These are phyloP conservation scores for honey bee (Apis mellifera) DNA, from an alignment of 1,140 invertebrate genomes.

Conservation along the genomic window DNA sequence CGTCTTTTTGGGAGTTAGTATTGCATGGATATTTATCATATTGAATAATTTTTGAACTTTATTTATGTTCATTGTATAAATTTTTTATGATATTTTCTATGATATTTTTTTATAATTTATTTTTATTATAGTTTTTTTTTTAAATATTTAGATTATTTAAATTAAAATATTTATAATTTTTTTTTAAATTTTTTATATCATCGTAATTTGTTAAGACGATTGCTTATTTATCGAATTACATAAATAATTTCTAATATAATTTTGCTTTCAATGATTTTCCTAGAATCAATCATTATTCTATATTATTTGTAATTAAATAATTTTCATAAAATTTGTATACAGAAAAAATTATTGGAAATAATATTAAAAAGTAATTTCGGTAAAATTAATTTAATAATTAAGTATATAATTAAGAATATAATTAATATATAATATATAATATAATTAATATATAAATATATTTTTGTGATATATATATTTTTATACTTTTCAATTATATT, in stretches of 20 bases:
- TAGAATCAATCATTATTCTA: neutral
- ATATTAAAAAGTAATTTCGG: too few relatives aligned
- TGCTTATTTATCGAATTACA: neutral
- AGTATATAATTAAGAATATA: too few relatives aligned
- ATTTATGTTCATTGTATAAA: neutral
- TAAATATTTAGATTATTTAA: too few relatives aligned
- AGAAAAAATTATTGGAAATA: too few relatives aligned
- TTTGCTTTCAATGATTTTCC: neutral
- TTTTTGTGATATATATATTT: too few relatives aligned
- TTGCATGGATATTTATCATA: neutral
- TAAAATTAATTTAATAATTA: too few relatives aligned
- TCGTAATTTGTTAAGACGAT: neutral
- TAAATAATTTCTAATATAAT: neutral
- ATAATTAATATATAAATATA: too few relatives aligned
- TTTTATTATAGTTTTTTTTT: neutral
- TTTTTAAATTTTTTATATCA: neutral
- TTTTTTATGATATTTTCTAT: neutral
- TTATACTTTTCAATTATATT: too few relatives aligned
- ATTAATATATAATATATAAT: too few relatives aligned
- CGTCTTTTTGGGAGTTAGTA: constrained; percentile 89
- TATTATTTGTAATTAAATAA: neutral
- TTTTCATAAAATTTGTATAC: neutral
- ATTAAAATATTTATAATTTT: too few relatives aligned
- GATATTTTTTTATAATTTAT: neutral
- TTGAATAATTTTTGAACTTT: neutral